Evolutionary conservation across 2,888 invertebrate genomes (phyloP), one percentile per base, ranked within the genome.

Genomic region (Trachelus troglodyta): DNA sequence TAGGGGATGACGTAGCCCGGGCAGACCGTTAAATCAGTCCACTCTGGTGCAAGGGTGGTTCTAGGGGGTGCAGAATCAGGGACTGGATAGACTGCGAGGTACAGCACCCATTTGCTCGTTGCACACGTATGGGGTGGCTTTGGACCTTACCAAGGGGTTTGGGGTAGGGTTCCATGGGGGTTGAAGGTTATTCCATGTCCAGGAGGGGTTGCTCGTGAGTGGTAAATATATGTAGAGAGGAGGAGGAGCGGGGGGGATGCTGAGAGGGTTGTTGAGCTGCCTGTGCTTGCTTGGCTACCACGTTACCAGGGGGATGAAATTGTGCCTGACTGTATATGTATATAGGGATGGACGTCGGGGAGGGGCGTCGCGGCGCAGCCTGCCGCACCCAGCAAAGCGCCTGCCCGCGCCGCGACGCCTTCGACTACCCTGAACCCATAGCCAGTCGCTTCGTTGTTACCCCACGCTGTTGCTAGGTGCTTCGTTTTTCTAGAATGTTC

Each of bases 341-440:
- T 69, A 6, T 15, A 9, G 33, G 33, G 71, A 71, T 31, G 68
- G 77, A 9, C 40, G 76, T 37, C 40, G 76, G 68, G 81, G 78
- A 79, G 79, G 85, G 86, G 88, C 88, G 87, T 85, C 87, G 88
- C 88, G 89, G 87, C 87, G 87, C 87, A 87, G 87, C 79, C 85
- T 89, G 90, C 90, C 90, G 90, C 90, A 89, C 90, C 90, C 90
- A 88, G 85, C 85, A 86, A 83, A 89, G 88, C 88, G 88, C 87
- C 83, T 88, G 83, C 85, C 82, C 84, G 77, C 78, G 79, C 78
- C 75, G 56, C 71, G 71, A 71, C 71, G 71, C 71, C 34, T 69
- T 23, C 73, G 23, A 80, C 69, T 35, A 69, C 69, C 76, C 40
- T 83, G 34, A 74, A 37, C 82, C 84, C 82, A 80, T 71, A 71